Base-by-base conservation (phyloP, 2,113 vertebrate genomes). In the Crocuta crocuta region DNA sequence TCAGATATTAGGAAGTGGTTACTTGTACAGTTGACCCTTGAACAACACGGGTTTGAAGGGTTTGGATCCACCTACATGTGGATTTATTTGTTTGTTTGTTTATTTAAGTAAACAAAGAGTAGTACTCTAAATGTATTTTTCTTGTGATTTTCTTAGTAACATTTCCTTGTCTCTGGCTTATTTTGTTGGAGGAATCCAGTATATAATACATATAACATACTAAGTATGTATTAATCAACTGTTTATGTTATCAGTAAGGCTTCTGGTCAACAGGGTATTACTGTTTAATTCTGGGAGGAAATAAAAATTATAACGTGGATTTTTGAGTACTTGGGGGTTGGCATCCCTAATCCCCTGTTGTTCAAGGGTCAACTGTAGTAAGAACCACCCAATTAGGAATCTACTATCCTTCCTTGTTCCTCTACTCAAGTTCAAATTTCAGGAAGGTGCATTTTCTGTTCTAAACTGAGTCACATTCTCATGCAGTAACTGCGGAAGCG, bases 391-490 rank as follows among this genome's bases (percentile, higher is more conserved):
- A 9, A 31, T 81, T 78, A 91, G 79, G 24, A 94, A 78, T 21
- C 10, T 58, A 5, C 5, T 81, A 0, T 76, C 15, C n/a, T 78
- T 61, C 61, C 53, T 53, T 78, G 19, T 35, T 96, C 79, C 61
- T 85, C 33, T 71, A 24, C 9, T 93, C 21, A 78, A 92, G 58
- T 50, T 93, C 76, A 45, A 31, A 80, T 76, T 85, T 87, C 65
- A 90, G 39, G 4, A 95, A 65, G 35, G 7, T 79, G 5, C 6
- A 63, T 80, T 79, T 73, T 76, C 19, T 96, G 50, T 11, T 50
- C 15, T 94, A 89, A 71, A 53, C 80, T 79, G n/a, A 94, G 35
- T 94, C 50, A 81, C n/a, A 84, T 78, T 94, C 33, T 73, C 82
- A 92, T 39, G 17, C 19, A 65, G 82, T 35, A 89, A 66, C 24